phyloP scores from a whole-genome alignment of 2,113 vertebrate species.

The Formicarius rufipectus region DNA sequence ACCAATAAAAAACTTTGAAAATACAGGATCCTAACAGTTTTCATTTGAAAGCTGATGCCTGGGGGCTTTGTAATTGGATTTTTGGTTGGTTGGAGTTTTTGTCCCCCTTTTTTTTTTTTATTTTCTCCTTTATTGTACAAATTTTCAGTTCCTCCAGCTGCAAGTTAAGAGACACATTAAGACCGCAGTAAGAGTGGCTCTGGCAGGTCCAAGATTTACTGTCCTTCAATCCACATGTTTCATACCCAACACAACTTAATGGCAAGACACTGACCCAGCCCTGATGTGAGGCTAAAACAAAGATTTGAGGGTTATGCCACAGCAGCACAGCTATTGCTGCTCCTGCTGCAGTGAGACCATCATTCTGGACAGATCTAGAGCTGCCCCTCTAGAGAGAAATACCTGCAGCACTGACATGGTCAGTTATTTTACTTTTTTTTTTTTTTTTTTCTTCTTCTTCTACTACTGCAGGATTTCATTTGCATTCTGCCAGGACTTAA shows the following conservation, averaged over 20 bases:
- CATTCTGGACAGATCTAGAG: accelerated
- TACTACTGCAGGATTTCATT: background rate
- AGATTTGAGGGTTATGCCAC: background rate
- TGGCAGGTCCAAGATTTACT: background rate
- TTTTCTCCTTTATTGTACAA: background rate
- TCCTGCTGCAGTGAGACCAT: background rate
- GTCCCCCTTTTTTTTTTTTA: background rate
- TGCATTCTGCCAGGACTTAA: background rate
- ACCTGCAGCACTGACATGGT: background rate
- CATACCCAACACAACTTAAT: background rate
- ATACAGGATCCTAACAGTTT: background rate
- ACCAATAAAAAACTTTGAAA: background rate
- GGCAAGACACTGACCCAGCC: background rate
- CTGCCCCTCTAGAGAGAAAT: background rate
- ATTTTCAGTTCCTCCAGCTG: background rate
- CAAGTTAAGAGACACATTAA: background rate
- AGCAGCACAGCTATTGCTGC: background rate
- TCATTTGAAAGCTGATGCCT: background rate
- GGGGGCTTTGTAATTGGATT: background rate
- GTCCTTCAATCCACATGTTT: accelerated
- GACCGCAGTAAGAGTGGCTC: background rate
- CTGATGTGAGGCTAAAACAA: background rate
- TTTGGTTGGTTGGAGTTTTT: background rate
- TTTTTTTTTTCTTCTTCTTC: background rate
- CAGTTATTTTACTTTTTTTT: background rate